A percentile compares a stretch with the other conserved stretches of the same genome.
Evolutionary conservation across 2,888 invertebrate species (phyloP).

Genomic region (Zelleria hepariella): DNA sequence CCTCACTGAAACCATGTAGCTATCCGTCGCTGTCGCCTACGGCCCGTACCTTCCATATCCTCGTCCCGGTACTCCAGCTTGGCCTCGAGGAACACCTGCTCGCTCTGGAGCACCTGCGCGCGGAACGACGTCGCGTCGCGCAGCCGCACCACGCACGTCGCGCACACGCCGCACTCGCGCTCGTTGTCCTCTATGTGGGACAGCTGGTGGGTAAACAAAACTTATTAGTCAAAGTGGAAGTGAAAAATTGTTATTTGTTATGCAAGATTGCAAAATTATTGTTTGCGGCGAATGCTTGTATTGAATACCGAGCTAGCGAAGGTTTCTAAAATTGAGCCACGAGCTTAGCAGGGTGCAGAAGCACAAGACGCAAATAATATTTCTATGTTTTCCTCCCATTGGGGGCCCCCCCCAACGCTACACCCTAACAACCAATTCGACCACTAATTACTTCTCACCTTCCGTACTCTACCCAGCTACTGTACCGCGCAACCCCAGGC

Average conservation of each 20-base stretch:
- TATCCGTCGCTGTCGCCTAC: background rate
- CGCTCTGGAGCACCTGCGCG: constrained; percentile 53
- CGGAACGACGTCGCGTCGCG: constrained; percentile 34
- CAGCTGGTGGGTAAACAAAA: constrained; percentile 24
- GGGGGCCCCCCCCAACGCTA: no score
- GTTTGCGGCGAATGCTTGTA: no score
- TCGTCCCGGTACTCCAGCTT: constrained; percentile 38
- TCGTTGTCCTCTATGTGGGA: constrained; percentile 54
- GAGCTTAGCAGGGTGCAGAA: no score
- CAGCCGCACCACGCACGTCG: constrained; percentile 55
- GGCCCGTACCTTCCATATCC: constrained; percentile 8
- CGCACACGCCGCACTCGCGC: constrained; percentile 50
- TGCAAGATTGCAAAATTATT: no score
- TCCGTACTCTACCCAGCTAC: background rate
- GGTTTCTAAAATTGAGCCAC: no score
- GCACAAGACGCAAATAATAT: no score
- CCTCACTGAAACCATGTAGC: no score
- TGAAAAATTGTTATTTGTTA: no score
- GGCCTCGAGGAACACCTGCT: constrained; percentile 53
- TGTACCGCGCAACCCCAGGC: background rate
- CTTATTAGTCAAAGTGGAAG: background rate
- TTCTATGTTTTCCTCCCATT: no score
- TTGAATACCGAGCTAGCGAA: no score
- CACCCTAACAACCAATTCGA: background rate
- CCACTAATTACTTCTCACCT: background rate